These are phyloP conservation scores for Morone saxatilis DNA, from an alignment of 2,113 vertebrate species.

Conservation along the genomic window DNA sequence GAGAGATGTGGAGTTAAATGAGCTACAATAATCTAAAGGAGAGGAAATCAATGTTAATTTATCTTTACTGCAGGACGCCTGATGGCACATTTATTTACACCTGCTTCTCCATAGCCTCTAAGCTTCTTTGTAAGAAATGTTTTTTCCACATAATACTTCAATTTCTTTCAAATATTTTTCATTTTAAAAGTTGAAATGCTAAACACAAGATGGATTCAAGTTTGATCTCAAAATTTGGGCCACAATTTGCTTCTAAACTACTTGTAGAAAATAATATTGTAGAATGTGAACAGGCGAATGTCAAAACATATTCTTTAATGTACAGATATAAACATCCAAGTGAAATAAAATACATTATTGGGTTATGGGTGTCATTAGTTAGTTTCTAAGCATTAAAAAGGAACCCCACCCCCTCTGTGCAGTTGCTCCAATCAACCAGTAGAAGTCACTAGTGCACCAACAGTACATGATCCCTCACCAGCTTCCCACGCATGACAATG, in stretches of 20 bases:
- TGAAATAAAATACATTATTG: slow-evolving; percentile 3
- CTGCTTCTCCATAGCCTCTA: slow-evolving; percentile 9
- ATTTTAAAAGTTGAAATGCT: slow-evolving; percentile 1
- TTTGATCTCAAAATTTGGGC: background rate
- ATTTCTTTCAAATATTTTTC: slow-evolving; percentile 27
- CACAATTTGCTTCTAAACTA: slow-evolving; percentile 6
- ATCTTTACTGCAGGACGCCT: slow-evolving; percentile 29
- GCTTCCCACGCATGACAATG: slow-evolving; percentile 48
- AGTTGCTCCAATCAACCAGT: slow-evolving; percentile 19
- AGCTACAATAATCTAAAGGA: background rate
- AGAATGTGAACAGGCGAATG: background rate
- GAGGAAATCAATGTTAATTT: slow-evolving; percentile 34
- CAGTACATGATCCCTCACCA: slow-evolving; percentile 38
- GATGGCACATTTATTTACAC: slow-evolving; percentile 44
- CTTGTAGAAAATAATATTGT: background rate
- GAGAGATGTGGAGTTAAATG: slow-evolving; percentile 2
- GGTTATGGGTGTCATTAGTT: background rate
- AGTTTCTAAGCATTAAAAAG: background rate
- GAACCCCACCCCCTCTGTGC: slow-evolving; percentile 7
- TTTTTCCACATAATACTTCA: slow-evolving; percentile 20
- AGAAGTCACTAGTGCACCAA: slow-evolving; percentile 26
- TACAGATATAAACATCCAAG: background rate
- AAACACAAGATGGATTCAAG: slow-evolving; percentile 17
- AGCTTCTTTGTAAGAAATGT: slow-evolving; percentile 34
- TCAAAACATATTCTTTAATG: background rate